phyloP scores from a whole-genome alignment of 2,888 invertebrate genomes.

The Argynnis bischoffii region DNA sequence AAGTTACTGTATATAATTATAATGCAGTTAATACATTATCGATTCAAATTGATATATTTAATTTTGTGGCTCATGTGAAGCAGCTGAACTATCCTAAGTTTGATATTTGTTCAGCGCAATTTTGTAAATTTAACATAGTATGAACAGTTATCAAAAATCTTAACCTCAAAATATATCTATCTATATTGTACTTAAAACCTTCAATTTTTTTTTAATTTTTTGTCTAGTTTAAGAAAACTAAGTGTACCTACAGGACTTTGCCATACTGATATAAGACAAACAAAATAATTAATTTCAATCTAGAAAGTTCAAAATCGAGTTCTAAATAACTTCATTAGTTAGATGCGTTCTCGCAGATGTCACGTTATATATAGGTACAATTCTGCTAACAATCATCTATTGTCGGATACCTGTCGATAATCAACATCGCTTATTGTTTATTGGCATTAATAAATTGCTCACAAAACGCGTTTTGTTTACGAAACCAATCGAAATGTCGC shows the following conservation, averaged over 20 bases:
- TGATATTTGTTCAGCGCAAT: too few species aligned
- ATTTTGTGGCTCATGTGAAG: too few species aligned
- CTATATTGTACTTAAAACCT: too few species aligned
- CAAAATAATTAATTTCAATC: not conserved
- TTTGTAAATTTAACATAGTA: too few species aligned
- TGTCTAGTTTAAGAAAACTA: too few species aligned
- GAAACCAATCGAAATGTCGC: constrained; percentile 74
- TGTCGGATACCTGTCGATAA: constrained; percentile 55
- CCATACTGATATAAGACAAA: too few species aligned
- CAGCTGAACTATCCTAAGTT: too few species aligned
- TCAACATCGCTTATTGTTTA: constrained; percentile 44
- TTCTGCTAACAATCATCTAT: constrained; percentile 19
- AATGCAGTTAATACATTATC: not conserved
- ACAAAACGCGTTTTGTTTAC: constrained; percentile 74
- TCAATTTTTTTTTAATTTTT: too few species aligned
- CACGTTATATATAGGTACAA: not conserved
- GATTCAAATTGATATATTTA: too few species aligned
- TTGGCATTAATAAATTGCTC: constrained; percentile 67
- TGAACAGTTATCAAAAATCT: too few species aligned
- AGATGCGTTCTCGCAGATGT: constrained; percentile 6
- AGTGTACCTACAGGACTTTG: too few species aligned
- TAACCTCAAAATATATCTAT: too few species aligned
- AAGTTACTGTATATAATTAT: not conserved
- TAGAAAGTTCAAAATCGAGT: not conserved
- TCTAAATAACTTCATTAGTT: not conserved